These are phyloP conservation scores for Drosophila baimaii DNA, from an alignment of 1,140 invertebrate species.

Conservation along the genomic window DNA sequence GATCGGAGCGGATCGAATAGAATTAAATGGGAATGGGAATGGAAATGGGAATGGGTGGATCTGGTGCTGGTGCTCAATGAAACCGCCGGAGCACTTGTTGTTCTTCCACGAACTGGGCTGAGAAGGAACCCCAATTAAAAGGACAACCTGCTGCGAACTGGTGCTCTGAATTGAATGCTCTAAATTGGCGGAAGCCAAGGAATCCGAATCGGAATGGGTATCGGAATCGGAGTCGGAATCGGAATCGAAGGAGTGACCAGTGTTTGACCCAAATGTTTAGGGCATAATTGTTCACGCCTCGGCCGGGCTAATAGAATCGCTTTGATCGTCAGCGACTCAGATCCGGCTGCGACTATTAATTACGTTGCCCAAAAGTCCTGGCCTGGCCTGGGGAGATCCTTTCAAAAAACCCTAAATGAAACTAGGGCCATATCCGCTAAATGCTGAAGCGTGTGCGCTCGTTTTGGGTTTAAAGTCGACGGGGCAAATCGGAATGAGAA, in stretches of 20 bases:
- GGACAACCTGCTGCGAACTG: conserved; percentile 68
- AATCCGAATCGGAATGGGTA: conserved; percentile 9
- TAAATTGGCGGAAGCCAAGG: conserved; percentile 71
- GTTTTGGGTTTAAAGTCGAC: conserved; percentile 10
- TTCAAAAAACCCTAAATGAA: not conserved
- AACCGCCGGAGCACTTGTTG: conserved; percentile 59
- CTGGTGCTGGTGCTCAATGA: conserved; percentile 47
- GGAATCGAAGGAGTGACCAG: conserved; percentile 33
- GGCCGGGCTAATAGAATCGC: conserved; percentile 56
- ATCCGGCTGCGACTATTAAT: conserved; percentile 48
- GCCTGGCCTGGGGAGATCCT: not conserved
- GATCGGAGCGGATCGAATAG: conserved; percentile 27
- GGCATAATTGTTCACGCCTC: conserved; percentile 78
- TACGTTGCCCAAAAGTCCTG: not conserved
- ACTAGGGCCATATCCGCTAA: conserved; percentile 37
- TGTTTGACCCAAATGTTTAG: conserved; percentile 78
- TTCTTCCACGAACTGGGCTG: conserved; percentile 29
- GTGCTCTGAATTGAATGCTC: conserved; percentile 40
- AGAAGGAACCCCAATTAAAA: conserved; percentile 64
- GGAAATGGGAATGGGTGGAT: conserved; percentile 4
- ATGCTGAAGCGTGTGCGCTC: conserved; percentile 58
- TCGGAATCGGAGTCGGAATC: not conserved
- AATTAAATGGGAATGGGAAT: conserved; percentile 14
- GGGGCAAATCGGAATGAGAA: not conserved
- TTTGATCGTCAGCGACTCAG: conserved; percentile 54